Evolutionary conservation across 2,888 invertebrate genomes (phyloP).

Genomic region (Drosophila infuscata): DNA sequence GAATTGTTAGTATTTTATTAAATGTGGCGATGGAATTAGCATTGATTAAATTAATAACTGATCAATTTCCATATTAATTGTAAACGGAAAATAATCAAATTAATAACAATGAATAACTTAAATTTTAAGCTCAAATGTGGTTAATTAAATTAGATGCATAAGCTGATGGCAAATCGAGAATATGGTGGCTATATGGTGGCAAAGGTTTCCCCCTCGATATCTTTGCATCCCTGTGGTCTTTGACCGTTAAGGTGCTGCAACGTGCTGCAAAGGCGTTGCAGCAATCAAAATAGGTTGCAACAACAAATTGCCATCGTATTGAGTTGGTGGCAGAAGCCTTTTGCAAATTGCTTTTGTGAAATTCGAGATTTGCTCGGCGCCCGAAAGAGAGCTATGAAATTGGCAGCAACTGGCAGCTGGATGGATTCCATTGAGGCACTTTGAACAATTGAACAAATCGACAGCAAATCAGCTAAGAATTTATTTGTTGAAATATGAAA

Average conservation of each 20-base stretch:
- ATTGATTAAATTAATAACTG: background rate
- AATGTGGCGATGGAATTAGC: background rate
- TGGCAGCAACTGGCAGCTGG: conserved; percentile 33
- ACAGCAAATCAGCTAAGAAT: conserved; percentile 46
- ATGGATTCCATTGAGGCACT: conserved; percentile 30
- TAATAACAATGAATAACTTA: background rate
- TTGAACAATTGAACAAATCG: conserved; percentile 48
- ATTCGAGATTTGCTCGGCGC: conserved; percentile 1
- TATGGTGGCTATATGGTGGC: background rate
- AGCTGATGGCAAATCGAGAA: background rate
- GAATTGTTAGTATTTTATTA: background rate
- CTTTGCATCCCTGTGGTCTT: conserved; percentile 38
- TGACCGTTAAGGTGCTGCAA: conserved; percentile 43
- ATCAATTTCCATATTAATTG: background rate
- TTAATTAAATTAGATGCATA: background rate
- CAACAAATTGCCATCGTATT: conserved; percentile 26
- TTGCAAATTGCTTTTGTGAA: background rate
- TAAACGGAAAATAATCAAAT: background rate
- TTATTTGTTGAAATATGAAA: conserved; percentile 51
- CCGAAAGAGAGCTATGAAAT: conserved; percentile 52
- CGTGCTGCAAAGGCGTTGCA: conserved; percentile 37
- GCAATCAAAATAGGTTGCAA: background rate
- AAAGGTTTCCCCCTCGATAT: background rate
- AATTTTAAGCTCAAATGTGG: background rate
- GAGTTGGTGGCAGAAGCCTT: background rate